Evolutionary conservation across 2,797 vertebrate genomes (phyloP).

Genomic region (Lophotriccus pileatus): DNA sequence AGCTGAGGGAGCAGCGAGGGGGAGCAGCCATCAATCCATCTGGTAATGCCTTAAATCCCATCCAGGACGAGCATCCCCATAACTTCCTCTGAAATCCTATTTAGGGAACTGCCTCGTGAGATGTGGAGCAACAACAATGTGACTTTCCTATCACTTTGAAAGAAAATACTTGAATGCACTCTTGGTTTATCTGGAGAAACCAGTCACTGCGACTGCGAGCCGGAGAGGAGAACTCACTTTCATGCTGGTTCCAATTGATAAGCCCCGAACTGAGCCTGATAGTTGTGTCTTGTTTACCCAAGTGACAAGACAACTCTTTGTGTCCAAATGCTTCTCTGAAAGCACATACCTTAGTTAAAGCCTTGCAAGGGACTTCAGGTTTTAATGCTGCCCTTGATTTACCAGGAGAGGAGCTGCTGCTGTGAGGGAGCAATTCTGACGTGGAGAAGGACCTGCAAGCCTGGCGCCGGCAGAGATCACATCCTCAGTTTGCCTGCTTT

Average conservation of each 20-base stretch:
- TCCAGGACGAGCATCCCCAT: not conserved
- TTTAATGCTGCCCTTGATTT: not conserved
- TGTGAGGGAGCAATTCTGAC: fast-evolving
- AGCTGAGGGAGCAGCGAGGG: not conserved
- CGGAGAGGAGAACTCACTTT: not conserved
- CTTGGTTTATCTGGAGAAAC: constrained; percentile 47
- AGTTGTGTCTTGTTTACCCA: not conserved
- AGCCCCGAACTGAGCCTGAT: not conserved
- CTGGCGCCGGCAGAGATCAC: not conserved
- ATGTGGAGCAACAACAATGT: not conserved
- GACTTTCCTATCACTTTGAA: constrained; percentile 21
- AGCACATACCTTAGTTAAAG: not conserved
- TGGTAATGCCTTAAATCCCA: not conserved
- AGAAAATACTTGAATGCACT: constrained; percentile 1
- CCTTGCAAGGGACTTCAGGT: not conserved
- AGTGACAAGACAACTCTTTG: not conserved
- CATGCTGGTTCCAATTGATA: constrained; percentile 45
- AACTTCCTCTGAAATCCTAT: not conserved
- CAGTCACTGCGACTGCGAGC: not conserved
- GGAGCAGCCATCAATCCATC: not conserved
- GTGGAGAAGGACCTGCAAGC: not conserved
- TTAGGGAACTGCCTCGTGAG: not conserved
- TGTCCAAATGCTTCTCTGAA: not conserved
- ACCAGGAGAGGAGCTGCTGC: not conserved
- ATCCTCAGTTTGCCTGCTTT: not conserved